phyloP scores from a whole-genome alignment of 2,888 invertebrate species.

The Synanthedon vespiformis region DNA sequence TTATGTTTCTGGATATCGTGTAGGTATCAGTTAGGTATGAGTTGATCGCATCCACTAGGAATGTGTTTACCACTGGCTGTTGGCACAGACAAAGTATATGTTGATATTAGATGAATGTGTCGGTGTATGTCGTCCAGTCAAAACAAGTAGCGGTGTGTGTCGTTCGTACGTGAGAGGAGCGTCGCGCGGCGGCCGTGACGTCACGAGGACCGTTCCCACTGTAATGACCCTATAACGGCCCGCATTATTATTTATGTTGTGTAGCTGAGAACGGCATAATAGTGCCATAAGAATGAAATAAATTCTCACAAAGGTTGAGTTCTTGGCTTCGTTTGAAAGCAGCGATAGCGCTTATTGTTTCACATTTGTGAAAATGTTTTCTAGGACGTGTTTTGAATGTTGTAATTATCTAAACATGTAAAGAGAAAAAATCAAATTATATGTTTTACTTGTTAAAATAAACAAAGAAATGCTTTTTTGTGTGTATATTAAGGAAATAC shows the following conservation, averaged over 20 bases:
- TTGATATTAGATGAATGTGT: neutral
- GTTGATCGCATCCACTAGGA: neutral
- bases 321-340: conserved; percentile 54
- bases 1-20: too few relatives aligned
- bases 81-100: neutral
- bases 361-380: conserved; percentile 47
- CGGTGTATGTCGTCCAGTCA: conserved; percentile 8
- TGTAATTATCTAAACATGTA: conserved; percentile 17
- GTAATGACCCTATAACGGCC: conserved; percentile 66
- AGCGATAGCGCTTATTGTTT: conserved; percentile 58
- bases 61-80: neutral
- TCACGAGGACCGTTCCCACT: conserved; percentile 49
- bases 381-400: conserved; percentile 38
- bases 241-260: conserved; percentile 69
- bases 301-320: conserved; percentile 60
- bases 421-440: too few relatives aligned
- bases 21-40: too few relatives aligned
- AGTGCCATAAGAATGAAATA: conserved; percentile 67
- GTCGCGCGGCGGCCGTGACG: conserved; percentile 18
- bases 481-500: too few relatives aligned
- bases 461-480: too few relatives aligned
- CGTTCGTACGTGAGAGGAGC: conserved; percentile 15
- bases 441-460: too few relatives aligned
- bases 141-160: conserved; percentile 16
- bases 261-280: conserved; percentile 66